Percentiles rank a stretch among this genome's conserved stretches.
phyloP scores from a whole-genome alignment of 1,140 invertebrate species.

The Lepidotrigona ventralis region DNA sequence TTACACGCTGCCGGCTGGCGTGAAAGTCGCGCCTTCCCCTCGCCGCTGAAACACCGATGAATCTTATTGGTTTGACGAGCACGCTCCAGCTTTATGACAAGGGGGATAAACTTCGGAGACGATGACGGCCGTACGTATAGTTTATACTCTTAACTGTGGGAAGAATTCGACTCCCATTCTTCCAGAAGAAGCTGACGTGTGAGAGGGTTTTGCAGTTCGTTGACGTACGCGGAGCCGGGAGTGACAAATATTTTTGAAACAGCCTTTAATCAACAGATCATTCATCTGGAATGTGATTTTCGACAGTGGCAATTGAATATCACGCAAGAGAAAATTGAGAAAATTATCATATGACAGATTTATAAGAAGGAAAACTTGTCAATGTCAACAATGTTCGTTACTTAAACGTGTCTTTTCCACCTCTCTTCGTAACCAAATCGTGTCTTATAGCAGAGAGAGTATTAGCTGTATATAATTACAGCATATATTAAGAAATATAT shows the following conservation, averaged over 20 bases:
- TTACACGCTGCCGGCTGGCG: slow-evolving; percentile 23
- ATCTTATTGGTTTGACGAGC: slow-evolving; percentile 42
- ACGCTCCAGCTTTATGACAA: neutral
- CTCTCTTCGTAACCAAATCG: neutral
- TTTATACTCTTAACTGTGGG: slow-evolving; percentile 10
- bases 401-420: neutral
- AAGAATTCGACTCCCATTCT: slow-evolving; percentile 13
- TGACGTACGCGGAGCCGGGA: too few relatives aligned
- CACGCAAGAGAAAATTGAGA: too few relatives aligned
- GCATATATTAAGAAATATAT: too few relatives aligned
- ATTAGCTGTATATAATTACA: too few relatives aligned
- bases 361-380: neutral
- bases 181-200: too few relatives aligned
- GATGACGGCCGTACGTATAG: neutral
- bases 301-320: too few relatives aligned
- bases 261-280: neutral
- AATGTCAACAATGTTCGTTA: neutral
- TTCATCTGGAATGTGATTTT: neutral
- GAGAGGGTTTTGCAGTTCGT: neutral
- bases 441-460: neutral
- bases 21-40: slow-evolving; percentile 43
- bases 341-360: neutral
- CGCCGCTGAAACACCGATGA: neutral
- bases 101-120: slow-evolving; percentile 28
- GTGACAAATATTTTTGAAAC: neutral